Evolutionary conservation across 2,797 vertebrate genomes (phyloP).

Genomic region (Florisuga fusca): DNA sequence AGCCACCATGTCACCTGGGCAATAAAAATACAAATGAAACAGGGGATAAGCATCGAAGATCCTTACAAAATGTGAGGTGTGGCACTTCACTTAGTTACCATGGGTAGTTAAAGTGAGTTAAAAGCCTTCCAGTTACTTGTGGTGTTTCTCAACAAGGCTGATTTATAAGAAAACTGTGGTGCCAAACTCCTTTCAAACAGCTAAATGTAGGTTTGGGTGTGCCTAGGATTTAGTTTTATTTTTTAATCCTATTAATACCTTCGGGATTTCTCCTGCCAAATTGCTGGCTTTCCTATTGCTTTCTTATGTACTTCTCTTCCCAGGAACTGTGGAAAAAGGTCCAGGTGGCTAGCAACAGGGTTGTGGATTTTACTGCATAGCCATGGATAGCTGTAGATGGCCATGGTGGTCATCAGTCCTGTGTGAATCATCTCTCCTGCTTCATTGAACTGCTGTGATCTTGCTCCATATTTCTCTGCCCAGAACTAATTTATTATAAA

Average conservation of each 20-base stretch:
- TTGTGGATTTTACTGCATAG: not conserved
- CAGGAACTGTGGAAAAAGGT: not conserved
- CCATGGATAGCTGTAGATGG: not conserved
- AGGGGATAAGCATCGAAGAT: not conserved
- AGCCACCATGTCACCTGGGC: not conserved
- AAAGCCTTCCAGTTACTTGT: not conserved
- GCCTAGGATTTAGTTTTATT: not conserved
- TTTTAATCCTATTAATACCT: not conserved
- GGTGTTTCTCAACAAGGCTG: not conserved
- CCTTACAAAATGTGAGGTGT: not conserved
- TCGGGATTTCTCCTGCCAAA: not conserved
- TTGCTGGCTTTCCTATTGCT: not conserved
- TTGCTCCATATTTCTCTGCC: not conserved
- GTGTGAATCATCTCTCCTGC: not conserved
- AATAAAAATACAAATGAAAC: not conserved
- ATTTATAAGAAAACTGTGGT: not conserved
- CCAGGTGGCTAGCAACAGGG: not conserved
- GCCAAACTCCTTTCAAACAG: not conserved
- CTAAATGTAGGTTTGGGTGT: not conserved
- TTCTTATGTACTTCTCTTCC: not conserved
- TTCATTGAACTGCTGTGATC: not conserved
- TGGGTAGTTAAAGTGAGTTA: not conserved
- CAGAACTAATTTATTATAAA: not conserved
- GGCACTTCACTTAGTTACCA: not conserved
- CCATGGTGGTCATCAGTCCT: not conserved